Evolutionary conservation across 2,797 vertebrate species (phyloP), one percentile per base, ranked within the genome.

Genomic region (Mus spretus): DNA sequence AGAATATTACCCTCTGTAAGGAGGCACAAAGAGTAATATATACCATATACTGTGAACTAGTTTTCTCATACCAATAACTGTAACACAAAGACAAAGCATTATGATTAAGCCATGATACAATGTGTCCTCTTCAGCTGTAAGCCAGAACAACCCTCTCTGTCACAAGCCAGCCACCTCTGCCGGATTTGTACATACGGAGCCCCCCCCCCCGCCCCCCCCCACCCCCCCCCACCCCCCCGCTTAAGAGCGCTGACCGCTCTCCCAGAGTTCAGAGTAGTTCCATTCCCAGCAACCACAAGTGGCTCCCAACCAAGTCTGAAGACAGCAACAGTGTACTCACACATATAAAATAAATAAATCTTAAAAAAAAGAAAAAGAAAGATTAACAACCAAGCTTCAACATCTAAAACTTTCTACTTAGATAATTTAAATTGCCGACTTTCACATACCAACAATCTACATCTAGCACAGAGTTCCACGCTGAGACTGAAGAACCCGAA

Each of bases 81-180:
- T 89, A 61, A 97, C 63, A 82, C 53, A 65, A 79, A 59, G 31
- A 63, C 12, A 47, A 90, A 87, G 40, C 75, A 61, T 53, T 94
- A 44, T 59, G 26, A 31, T 75, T 63, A 40, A 40, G 37, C 37
- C 37, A 40, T 40, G 37, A 40, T 40, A 37, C 37, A 40, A 40
- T 40, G 37, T 40, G 37, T 40, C 37, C 37, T 40, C 50, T 19
- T 72, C 26, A 11, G 24, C 31, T 72, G 20, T 72, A 37, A 40
- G 34, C 47, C 83, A 70, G 3, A 65, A 53, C 19, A 50, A 24
- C 12, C 28, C 84, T 72, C 53, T 50, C 34, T 37, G 8, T 34
- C 84, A 37, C 26, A 55, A 37, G 26, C n/a, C 50, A 37, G 26
- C n/a, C 50, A 72, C 65, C 70, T 55, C 50, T 57, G 50, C 13